Base-by-base conservation (phyloP, 2,113 vertebrate species). In the Pachypanchax playfairii region DNA sequence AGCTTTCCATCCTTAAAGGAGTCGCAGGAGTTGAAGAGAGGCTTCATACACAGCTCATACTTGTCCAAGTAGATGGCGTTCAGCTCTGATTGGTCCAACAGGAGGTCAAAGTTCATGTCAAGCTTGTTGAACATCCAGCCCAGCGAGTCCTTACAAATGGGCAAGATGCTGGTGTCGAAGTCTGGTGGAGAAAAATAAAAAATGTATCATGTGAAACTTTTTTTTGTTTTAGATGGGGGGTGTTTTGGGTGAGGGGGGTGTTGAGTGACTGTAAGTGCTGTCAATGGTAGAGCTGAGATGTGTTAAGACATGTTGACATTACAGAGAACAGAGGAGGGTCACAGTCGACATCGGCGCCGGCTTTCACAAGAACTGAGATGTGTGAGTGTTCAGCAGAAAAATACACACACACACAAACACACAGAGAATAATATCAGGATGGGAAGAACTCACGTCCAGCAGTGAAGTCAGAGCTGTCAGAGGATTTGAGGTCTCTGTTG, bases 111-210 rank as follows among this genome's bases (percentile, higher is more conserved):
- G 91, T 98, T 98, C 94, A 97, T 96, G 87, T 98, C 96, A 46
- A 98, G 82, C 61, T 97, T 98, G 91, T 98, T 98, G 92, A 98
- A 98, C 95, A 98, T 98, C 96, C 96, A 98, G 67, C 96, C 96
- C 65, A 98, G 90, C 8, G 96, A 98, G 79, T 98, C 96, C 91
- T 98, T 98, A 83, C 96, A 98, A 84, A 98, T 98, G 20, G 96
- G 96, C 44, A 98, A 90, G 82, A 98, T 96, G 91, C 96, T 98
- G 73, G 96, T 98, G 87, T 98, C 96, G 73, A 98, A 98, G 51
- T 94, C 91, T 93, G 29, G 24, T 53, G 25, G 14, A 56, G 21
- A 33, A 36, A 60, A n/a, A n/a, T n/a, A n/a, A n/a, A n/a, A n/a
- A n/a, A n/a, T n/a, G n/a, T n/a, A n/a, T n/a, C n/a, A n/a, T n/a